A percentile compares a stretch with the other conserved stretches of the same genome.
phyloP scores from a whole-genome alignment of 2,113 vertebrate genomes.

The Opisthocomus hoazin region DNA sequence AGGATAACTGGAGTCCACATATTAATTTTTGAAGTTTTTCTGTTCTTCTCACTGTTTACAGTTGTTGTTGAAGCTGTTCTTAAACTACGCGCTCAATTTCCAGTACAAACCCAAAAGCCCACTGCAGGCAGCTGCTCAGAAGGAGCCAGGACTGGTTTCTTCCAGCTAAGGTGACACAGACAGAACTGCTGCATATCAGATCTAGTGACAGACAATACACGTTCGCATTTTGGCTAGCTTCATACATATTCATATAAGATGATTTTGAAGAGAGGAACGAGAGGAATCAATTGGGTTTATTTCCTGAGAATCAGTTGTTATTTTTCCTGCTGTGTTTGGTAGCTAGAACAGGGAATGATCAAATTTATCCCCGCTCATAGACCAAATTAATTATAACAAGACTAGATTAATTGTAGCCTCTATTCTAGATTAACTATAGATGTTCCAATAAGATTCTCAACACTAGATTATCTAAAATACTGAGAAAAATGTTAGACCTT shows the following conservation, averaged over 20 bases:
- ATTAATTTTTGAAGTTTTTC: not conserved
- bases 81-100: not conserved
- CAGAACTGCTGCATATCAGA: not conserved
- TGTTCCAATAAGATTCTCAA: not conserved
- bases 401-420: not conserved
- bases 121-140: not conserved
- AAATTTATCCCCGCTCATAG: not conserved
- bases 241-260: not conserved
- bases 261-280: not conserved
- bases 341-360: not conserved
- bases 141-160: not conserved
- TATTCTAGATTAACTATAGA: not conserved
- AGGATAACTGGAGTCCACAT: not conserved
- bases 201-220: not conserved
- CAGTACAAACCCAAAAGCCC: accelerated
- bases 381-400: not conserved
- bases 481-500: not conserved
- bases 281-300: not conserved
- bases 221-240: not conserved
- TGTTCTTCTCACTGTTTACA: not conserved
- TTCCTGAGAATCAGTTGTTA: not conserved
- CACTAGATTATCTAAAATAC: not conserved
- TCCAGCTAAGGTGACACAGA: not conserved
- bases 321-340: not conserved
- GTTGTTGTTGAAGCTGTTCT: not conserved